Conservation (phyloP, 2,797 vertebrate genomes). For the Falco novaeseelandiae region DNA sequence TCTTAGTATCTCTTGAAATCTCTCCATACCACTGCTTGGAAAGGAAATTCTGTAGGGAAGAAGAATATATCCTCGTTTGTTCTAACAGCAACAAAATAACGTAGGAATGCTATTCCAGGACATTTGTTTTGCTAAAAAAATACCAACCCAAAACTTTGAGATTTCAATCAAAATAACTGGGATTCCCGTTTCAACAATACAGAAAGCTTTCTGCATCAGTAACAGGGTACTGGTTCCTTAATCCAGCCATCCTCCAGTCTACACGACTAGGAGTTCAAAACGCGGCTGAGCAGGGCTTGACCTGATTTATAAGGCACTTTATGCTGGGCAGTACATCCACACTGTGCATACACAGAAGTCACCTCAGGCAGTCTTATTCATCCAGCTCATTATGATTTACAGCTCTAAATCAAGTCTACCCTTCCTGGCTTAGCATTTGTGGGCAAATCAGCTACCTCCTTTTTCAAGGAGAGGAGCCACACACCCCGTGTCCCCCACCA, state of each 20-base stretch:
- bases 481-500: no score
- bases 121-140: neutral
- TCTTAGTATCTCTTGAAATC: slow-evolving; percentile 84
- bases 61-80: neutral
- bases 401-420: neutral
- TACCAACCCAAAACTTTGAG: fast-evolving
- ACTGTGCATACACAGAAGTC: neutral
- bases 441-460: neutral
- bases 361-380: neutral
- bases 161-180: neutral
- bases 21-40: slow-evolving; percentile 85
- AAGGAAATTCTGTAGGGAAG: slow-evolving; percentile 78
- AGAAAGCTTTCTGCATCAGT: neutral
- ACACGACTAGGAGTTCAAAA: neutral
- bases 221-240: neutral
- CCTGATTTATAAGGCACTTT: neutral
- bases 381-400: neutral
- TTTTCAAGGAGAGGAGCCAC: neutral
- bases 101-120: neutral
- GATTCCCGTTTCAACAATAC: neutral
- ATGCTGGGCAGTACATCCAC: neutral
- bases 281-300: neutral
- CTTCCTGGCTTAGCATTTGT: neutral
- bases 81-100: neutral
- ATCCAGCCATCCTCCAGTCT: neutral